Conservation (phyloP, 2,797 vertebrate genomes). For the Channallabes apus region DNA sequence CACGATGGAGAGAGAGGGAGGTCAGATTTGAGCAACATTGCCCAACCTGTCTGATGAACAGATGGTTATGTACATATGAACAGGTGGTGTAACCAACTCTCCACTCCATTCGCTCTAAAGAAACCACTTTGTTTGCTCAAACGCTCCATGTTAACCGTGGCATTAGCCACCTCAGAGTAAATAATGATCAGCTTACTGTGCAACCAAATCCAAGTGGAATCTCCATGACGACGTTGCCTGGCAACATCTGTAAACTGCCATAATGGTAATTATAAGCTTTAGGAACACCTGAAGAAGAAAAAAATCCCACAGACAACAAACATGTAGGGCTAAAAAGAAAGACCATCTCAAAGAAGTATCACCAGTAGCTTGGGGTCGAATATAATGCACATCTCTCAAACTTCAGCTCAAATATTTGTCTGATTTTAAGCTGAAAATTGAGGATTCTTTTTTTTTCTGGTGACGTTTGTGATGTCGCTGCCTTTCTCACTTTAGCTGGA, state of each 20-base stretch:
- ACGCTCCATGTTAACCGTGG: constrained; percentile 12
- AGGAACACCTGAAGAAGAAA: constrained; percentile 45
- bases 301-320: constrained; percentile 7
- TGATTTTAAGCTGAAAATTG: neutral
- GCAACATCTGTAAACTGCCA: constrained; percentile 54
- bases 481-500: neutral
- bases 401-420: neutral
- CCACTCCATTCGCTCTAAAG: neutral
- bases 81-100: neutral
- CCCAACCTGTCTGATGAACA: neutral
- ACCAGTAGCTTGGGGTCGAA: neutral
- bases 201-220: constrained; percentile 48
- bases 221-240: constrained; percentile 46
- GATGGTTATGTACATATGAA: neutral
- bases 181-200: constrained; percentile 47
- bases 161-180: constrained; percentile 27
- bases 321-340: neutral
- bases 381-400: neutral
- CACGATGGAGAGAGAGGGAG: neutral
- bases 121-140: neutral
- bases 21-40: neutral
- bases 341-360: neutral
- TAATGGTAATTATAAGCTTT: constrained; percentile 22
- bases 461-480: neutral
- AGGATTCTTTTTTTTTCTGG: neutral